Conservation (phyloP, 2,888 invertebrate species). For the Tromatobia lineatoria region DNA sequence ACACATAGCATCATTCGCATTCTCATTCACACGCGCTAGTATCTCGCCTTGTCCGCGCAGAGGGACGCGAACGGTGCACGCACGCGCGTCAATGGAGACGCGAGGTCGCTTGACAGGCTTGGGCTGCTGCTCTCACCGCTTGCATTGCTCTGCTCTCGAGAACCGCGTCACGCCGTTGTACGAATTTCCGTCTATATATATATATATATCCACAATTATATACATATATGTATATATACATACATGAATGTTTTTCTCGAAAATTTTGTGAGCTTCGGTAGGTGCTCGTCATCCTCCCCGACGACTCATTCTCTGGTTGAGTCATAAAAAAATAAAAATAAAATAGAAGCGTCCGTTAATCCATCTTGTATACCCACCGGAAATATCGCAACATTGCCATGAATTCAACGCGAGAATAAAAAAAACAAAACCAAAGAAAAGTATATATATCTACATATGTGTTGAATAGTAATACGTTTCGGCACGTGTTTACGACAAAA, state of each 20-base stretch:
- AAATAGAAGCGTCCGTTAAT: neutral
- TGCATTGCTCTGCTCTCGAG: constrained; percentile 26
- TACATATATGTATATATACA: too few relatives aligned
- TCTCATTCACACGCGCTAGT: constrained; percentile 63
- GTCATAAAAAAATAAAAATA: constrained; percentile 28
- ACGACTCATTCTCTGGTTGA: constrained; percentile 68
- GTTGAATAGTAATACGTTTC: neutral
- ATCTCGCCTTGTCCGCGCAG: constrained; percentile 23
- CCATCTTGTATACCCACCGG: constrained; percentile 40
- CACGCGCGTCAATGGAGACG: constrained; percentile 74
- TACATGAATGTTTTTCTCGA: neutral
- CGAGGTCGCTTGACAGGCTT: constrained; percentile 72
- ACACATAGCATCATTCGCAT: constrained; percentile 34
- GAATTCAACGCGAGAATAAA: neutral
- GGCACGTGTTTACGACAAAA: neutral
- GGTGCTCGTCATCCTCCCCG: constrained; percentile 56
- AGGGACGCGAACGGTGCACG: constrained; percentile 59
- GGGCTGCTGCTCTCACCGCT: neutral
- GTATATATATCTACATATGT: neutral
- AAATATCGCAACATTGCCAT: neutral
- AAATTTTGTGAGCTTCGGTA: neutral
- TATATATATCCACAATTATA: too few relatives aligned
- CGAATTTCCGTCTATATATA: constrained; percentile 10
- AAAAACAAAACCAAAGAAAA: constrained; percentile 1
- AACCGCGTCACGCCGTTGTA: constrained; percentile 20